A percentile compares a stretch with the other conserved stretches of the same genome.
phyloP scores from a whole-genome alignment of 2,888 invertebrate species.

The Lamproptera curius region DNA sequence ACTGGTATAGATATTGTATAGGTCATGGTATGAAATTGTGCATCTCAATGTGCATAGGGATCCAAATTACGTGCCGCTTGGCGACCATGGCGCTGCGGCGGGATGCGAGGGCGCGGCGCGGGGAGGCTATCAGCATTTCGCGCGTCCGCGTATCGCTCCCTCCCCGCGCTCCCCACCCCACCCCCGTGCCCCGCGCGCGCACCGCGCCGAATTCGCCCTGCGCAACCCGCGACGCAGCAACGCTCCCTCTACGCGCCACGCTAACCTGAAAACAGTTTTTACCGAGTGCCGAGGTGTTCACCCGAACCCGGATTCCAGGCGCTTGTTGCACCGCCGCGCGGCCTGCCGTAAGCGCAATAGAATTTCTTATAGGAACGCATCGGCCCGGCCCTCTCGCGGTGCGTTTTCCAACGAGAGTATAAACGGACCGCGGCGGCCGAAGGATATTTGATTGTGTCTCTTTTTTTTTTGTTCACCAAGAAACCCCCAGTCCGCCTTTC shows the following conservation, averaged over 20 bases:
- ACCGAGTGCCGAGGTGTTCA: constrained; percentile 75
- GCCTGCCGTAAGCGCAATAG: constrained; percentile 34
- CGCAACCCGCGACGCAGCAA: constrained; percentile 51
- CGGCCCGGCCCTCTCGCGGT: constrained; percentile 32
- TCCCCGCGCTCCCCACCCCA: too few species aligned
- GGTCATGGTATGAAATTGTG: background rate
- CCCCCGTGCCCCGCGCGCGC: too few species aligned
- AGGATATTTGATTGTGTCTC: constrained; percentile 65
- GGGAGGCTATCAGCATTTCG: constrained; percentile 73
- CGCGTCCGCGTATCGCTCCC: constrained; percentile 61
- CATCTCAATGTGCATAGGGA: background rate
- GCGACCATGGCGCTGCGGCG: constrained; percentile 26
- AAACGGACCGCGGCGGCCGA: constrained; percentile 58
- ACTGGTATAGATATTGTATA: background rate
- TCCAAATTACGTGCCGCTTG: background rate
- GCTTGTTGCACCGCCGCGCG: constrained; percentile 53
- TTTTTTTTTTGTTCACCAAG: constrained; percentile 65
- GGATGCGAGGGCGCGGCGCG: constrained; percentile 35
- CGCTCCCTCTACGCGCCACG: constrained; percentile 65
- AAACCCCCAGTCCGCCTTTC: constrained; percentile 64
- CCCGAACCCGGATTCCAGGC: constrained; percentile 74
- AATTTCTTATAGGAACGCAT: constrained; percentile 53
- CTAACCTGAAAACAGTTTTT: constrained; percentile 79
- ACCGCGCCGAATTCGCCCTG: constrained; percentile 68
- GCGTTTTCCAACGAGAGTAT: constrained; percentile 50